Evolutionary conservation across 2,797 vertebrate species (phyloP), one percentile per base, ranked within the genome.

Genomic region (Diceros bicornis): DNA sequence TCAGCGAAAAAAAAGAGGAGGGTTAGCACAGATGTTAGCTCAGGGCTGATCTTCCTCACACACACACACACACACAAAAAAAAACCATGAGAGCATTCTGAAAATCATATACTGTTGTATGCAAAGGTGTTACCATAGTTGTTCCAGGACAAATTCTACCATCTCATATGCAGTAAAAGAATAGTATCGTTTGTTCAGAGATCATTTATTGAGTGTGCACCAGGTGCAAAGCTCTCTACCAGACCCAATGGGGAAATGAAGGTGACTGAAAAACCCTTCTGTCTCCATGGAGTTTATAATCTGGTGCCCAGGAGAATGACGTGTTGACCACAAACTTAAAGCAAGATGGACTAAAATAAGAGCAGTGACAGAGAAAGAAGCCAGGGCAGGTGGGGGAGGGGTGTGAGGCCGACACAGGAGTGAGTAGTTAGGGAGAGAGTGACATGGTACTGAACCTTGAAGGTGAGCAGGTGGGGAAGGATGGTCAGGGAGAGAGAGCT

Each of bases 401-500:
- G 13, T 16, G 14, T 11, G n/a, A 20, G 57, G 41, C 44, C 0
- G 37, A 69, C 55, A 6, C 20, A 14, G 34, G 44, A 4, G 1
- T 3, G 2, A 37, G 32, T 32, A 3, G 83, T 41, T 18, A 29
- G 32, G 21, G 69, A 57, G 64, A 55, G 66, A 47, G 37, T 16
- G 27, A 18, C 3, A 0, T 1, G 29, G 18, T 34, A 50, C 23
- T 4, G 27, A 82, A 11, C 32, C 32, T 12, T 18, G 61, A 71
- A 66, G 55, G 14, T 37, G 23, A 84, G 71, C 47, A 44, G 41
- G 16, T 9, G 2, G 34, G n/a, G 74, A 23, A 37, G 34, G 62
- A 1, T 1, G 0, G 8, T 17, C n/a, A 5, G 29, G 32, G 17
- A 13, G 32, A 5, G 27, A 1, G 52, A 8, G 6, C 27, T 10